phyloP scores from a whole-genome alignment of 2,797 vertebrate genomes.

The Urosaurus nigricauda region DNA sequence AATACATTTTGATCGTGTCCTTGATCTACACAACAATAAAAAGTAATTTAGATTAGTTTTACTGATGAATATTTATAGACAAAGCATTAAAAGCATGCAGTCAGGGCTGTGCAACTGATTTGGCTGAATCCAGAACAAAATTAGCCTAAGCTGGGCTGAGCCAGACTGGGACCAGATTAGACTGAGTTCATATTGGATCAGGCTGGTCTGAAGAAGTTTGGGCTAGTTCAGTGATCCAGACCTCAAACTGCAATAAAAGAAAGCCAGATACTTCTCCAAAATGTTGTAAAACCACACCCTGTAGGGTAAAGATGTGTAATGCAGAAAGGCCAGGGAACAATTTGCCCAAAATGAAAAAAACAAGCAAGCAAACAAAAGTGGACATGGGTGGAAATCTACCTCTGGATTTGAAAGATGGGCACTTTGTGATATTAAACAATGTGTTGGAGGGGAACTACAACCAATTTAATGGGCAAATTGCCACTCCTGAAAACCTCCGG shows the following conservation, averaged over 20 bases:
- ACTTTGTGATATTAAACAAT: too few species aligned
- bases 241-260: not conserved
- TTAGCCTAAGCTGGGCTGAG: not conserved
- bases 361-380: too few species aligned
- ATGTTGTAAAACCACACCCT: not conserved
- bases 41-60: not conserved
- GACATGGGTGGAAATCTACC: too few species aligned
- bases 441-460: too few species aligned
- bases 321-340: not conserved
- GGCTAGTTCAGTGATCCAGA: not conserved
- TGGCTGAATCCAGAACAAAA: not conserved
- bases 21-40: conserved; percentile 1
- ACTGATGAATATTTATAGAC: conserved; percentile 6
- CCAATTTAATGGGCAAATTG: too few species aligned
- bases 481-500: too few species aligned
- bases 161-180: not conserved
- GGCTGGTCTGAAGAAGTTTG: not conserved
- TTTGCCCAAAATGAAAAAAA: too few species aligned
- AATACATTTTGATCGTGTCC: conserved; percentile 21
- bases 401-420: too few species aligned
- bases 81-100: not conserved
- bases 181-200: not conserved
- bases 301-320: not conserved
- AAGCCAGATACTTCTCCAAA: not conserved
- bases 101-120: not conserved